Evolutionary conservation across 2,888 invertebrate genomes (phyloP).

Genomic region (Cataglyphis altisquamis): DNA sequence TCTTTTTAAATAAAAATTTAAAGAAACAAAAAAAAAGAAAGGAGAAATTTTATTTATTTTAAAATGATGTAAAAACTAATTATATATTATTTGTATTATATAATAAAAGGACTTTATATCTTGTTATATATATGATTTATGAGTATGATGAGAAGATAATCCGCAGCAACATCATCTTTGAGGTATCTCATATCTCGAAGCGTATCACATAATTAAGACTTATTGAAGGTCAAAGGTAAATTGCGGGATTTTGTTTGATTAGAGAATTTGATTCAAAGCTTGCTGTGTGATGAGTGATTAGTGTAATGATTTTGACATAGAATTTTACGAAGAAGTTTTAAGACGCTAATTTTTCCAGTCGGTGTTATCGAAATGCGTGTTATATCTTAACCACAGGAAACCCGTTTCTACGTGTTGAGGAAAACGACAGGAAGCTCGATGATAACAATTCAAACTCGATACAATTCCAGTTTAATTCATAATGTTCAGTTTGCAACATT

Average conservation of each 20-base stretch:
- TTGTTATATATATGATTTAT: not conserved
- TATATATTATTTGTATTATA: not conserved
- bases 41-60: not conserved
- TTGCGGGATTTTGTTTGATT: constrained; percentile 3
- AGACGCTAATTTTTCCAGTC: not conserved
- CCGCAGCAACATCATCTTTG: not conserved
- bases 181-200: not conserved
- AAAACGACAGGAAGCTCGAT: constrained; percentile 22
- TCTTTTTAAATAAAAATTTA: not conserved
- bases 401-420: not conserved
- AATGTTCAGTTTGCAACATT: not conserved
- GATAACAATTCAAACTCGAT: constrained; percentile 32
- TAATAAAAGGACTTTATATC: not conserved
- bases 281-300: not conserved
- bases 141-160: constrained; percentile 9
- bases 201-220: constrained; percentile 6
- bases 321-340: constrained; percentile 1
- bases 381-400: constrained; percentile 39
- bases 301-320: constrained; percentile 3
- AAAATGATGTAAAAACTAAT: not conserved
- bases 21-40: not conserved
- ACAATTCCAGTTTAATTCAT: not conserved
- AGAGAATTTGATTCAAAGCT: not conserved
- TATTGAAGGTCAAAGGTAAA: constrained; percentile 29
- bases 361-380: constrained; percentile 1